phyloP scores from a whole-genome alignment of 1,140 invertebrate species.

The Saxidomus purpurata region DNA sequence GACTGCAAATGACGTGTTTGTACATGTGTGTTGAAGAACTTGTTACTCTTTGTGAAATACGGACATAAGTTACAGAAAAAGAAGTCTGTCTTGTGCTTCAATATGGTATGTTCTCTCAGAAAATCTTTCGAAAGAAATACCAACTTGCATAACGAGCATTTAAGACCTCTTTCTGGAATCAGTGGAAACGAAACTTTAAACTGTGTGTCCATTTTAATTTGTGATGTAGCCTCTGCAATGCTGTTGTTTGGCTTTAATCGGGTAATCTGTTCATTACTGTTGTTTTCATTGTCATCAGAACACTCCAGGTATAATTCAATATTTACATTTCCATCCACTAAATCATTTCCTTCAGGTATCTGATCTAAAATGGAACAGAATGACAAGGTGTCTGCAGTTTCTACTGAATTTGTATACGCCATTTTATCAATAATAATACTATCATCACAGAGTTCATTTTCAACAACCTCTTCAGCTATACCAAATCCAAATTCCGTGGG shows the following conservation, averaged over 20 bases:
- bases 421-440: conserved; percentile 12
- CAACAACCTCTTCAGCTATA: not conserved
- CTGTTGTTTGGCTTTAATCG: not conserved
- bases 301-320: not conserved
- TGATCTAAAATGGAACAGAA: conserved; percentile 1
- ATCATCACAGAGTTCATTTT: not conserved
- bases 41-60: conserved; percentile 4
- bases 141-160: not conserved
- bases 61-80: not conserved
- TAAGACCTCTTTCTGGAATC: not conserved
- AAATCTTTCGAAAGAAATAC: not conserved
- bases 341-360: not conserved
- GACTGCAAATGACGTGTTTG: not conserved
- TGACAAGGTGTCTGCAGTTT: not conserved
- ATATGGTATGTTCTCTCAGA: not conserved
- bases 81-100: not conserved
- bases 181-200: not conserved
- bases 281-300: conserved; percentile 15
- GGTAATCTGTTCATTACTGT: not conserved
- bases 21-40: not conserved
- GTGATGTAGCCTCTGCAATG: not conserved
- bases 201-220: conserved; percentile 16
- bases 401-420: not conserved
- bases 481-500: not conserved
- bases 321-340: not conserved